phyloP scores from a whole-genome alignment of 2,888 invertebrate species.

The Xanthia togata region DNA sequence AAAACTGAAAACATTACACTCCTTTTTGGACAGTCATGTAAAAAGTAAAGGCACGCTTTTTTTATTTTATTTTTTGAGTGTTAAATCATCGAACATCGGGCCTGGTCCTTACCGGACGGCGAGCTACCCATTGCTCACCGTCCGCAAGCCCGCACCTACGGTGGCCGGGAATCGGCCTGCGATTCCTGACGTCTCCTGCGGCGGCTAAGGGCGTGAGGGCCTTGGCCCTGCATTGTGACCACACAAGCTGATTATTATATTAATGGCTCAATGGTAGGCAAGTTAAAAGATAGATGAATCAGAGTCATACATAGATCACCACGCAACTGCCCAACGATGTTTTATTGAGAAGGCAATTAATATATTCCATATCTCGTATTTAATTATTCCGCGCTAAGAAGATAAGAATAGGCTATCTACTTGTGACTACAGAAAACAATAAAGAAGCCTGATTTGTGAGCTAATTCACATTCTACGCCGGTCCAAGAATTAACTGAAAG shows the following conservation, averaged over 20 bases:
- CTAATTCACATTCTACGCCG: constrained; percentile 47
- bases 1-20: no score
- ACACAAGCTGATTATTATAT: not conserved
- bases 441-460: constrained; percentile 21
- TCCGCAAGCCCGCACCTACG: no score
- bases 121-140: no score
- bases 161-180: no score
- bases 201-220: no score
- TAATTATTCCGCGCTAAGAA: not conserved
- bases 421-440: constrained; percentile 3
- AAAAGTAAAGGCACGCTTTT: not conserved
- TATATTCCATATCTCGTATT: not conserved
- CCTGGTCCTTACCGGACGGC: no score
- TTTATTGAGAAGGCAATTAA: not conserved
- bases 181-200: no score
- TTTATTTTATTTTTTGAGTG: no score
- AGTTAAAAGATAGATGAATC: not conserved
- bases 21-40: no score
- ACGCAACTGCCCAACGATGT: no score
- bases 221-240: not conserved
- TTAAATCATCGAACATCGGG: no score
- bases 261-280: not conserved
- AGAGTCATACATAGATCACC: not conserved
- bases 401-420: not conserved
- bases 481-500: constrained; percentile 50